Evolutionary conservation across 2,888 invertebrate species (phyloP), one percentile per base, ranked within the genome.

Genomic region (Steromphala cineraria): DNA sequence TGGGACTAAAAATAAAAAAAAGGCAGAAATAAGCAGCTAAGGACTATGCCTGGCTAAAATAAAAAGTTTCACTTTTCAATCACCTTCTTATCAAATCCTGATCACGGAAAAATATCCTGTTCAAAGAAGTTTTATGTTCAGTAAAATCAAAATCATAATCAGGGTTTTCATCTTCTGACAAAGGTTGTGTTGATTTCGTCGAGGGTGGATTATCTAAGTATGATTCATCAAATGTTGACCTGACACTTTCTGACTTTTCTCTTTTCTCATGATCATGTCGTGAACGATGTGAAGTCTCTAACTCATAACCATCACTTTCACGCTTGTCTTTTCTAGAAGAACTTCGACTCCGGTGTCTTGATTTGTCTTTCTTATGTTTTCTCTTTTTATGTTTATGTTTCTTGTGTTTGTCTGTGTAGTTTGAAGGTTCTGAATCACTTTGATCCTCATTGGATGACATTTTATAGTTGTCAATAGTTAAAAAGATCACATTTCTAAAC

Each of bases 31-130:
- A n/a, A n/a, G n/a, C n/a, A n/a, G n/a, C n/a, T n/a, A n/a, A n/a
- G n/a, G n/a, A n/a, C n/a, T n/a, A n/a, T n/a, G n/a, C n/a, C n/a
- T n/a, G n/a, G n/a, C n/a, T n/a, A n/a, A n/a, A n/a, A n/a, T n/a
- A n/a, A n/a, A n/a, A n/a, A n/a, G n/a, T n/a, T n/a, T n/a, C 36
- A 4, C 36, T 36, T 36, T 36, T n/a, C n/a, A n/a, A n/a, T 52
- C 80, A 91, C 91, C 90, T 87, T 83, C 88, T 86, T 13, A 92
- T 88, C n/a, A 88, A 83, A 76, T 95, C 95, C 76, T 95, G 94
- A 86, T 95, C 95, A 79, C 95, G 95, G 86, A 95, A 95, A 89
- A 97, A 94, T 81, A 94, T 93, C 81, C 90, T 90, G 80, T 92
- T 92, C 36, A 94, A 86, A 17, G 90, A 89, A 10, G 82, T 79